These are phyloP conservation scores for Cheirogaleus major DNA, from an alignment of 2,797 vertebrate genomes.

Conservation along the genomic window DNA sequence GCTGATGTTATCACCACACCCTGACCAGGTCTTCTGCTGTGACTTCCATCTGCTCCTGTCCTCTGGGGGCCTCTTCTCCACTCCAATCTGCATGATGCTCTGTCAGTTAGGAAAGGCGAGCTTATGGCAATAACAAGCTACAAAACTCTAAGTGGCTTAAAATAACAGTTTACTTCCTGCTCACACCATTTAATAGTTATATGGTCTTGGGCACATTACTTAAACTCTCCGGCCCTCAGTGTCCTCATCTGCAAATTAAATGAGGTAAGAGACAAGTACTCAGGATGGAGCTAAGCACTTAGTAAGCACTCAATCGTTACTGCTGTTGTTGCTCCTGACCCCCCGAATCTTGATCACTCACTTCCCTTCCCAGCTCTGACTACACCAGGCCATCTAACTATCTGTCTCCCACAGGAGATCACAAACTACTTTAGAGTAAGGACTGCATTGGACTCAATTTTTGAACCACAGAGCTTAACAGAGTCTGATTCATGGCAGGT, in stretches of 20 bases:
- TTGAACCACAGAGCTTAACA: not conserved
- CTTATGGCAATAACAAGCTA: not conserved
- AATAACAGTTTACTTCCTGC: not conserved
- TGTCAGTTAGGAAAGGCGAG: not conserved
- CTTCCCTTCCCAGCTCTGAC: not conserved
- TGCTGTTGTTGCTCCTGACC: accelerated
- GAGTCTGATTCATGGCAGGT: not conserved
- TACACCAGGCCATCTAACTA: accelerated
- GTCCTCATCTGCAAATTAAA: not conserved
- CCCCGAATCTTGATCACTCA: not conserved
- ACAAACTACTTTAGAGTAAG: not conserved
- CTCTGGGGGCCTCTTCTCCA: not conserved
- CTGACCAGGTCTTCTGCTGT: not conserved
- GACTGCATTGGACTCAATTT: not conserved
- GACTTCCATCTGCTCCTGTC: not conserved
- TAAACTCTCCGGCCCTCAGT: not conserved
- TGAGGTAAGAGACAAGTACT: not conserved
- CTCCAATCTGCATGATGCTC: accelerated
- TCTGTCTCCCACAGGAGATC: not conserved
- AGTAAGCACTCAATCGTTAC: not conserved
- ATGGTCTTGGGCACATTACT: accelerated
- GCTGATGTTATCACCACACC: not conserved
- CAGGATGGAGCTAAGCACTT: not conserved
- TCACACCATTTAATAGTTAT: not conserved
- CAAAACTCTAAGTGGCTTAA: not conserved